A percentile compares a stretch with the other conserved stretches of the same genome.
Conservation (phyloP, 2,797 vertebrate genomes). For the Sebastes goodei region DNA sequence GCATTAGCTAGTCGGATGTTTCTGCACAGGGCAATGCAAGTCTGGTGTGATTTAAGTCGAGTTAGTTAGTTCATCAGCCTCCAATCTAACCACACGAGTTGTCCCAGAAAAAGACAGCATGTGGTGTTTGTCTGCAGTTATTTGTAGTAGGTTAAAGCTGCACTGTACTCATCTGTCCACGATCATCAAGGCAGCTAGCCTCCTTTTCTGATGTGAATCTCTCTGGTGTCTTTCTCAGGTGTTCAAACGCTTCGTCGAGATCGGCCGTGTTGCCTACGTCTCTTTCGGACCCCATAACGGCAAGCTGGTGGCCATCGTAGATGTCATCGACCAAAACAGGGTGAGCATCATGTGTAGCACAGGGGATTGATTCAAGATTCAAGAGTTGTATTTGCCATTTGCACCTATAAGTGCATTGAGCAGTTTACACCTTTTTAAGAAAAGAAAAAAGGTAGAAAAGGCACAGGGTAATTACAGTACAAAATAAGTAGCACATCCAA, state of each 20-base stretch:
- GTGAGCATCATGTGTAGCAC: constrained; percentile 66
- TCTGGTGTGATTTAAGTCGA: not conserved
- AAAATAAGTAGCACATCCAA: too few species aligned
- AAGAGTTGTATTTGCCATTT: rapidly evolving
- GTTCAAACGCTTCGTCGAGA: constrained; percentile 96
- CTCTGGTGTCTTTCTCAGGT: constrained; percentile 79
- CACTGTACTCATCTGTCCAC: rapidly evolving
- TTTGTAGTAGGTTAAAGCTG: rapidly evolving
- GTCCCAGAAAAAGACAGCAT: rapidly evolving
- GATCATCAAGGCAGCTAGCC: rapidly evolving
- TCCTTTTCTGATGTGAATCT: not conserved
- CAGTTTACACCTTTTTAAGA: too few species aligned
- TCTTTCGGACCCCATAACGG: constrained; percentile 94
- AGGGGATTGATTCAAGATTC: too few species aligned
- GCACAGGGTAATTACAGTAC: too few species aligned
- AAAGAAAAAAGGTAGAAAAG: too few species aligned
- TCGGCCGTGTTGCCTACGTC: constrained; percentile 94
- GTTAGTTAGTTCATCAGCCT: too few species aligned
- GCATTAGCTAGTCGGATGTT: not conserved
- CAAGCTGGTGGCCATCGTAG: constrained; percentile 95
- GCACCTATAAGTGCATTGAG: too few species aligned
- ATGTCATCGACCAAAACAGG: constrained; percentile 98
- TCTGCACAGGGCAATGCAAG: rapidly evolving
- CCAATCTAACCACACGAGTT: rapidly evolving
- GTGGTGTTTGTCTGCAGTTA: rapidly evolving